Conservation (phyloP, 2,797 vertebrate genomes). For the Lacerta bilineata region DNA sequence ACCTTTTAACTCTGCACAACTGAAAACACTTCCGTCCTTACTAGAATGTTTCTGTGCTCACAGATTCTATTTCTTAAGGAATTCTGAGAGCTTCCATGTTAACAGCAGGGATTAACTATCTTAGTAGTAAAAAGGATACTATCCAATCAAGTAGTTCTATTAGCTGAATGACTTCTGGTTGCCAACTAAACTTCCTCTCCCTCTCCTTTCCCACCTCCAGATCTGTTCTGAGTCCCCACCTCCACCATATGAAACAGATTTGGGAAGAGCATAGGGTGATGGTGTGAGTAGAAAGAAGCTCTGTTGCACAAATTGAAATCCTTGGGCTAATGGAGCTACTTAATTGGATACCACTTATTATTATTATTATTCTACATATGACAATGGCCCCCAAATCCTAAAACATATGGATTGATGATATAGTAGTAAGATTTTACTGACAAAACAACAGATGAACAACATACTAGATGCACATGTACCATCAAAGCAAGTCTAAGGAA, state of each 20-base stretch:
- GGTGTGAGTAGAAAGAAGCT: too few relatives aligned
- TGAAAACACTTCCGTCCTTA: constrained; percentile 10
- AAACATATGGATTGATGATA: neutral
- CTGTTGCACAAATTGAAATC: too few relatives aligned
- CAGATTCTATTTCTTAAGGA: neutral
- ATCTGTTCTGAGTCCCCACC: too few relatives aligned
- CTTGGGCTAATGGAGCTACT: too few relatives aligned
- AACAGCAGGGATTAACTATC: neutral
- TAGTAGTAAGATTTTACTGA: neutral
- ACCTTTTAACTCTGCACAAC: neutral
- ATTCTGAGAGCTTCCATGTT: neutral
- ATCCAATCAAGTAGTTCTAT: too few relatives aligned
- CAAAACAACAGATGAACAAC: neutral
- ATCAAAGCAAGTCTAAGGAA: neutral
- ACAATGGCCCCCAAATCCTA: neutral
- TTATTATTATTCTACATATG: neutral
- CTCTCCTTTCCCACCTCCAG: too few relatives aligned
- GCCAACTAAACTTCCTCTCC: too few relatives aligned
- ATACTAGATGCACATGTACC: neutral
- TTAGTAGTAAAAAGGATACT: neutral
- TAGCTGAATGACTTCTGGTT: too few relatives aligned
- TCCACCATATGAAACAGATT: too few relatives aligned
- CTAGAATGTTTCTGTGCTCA: constrained; percentile 1
- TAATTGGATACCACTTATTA: neutral
- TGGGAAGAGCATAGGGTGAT: too few relatives aligned